Evolutionary conservation across 2,797 vertebrate species (phyloP).

Genomic region (Parotocinclus haroldoi): DNA sequence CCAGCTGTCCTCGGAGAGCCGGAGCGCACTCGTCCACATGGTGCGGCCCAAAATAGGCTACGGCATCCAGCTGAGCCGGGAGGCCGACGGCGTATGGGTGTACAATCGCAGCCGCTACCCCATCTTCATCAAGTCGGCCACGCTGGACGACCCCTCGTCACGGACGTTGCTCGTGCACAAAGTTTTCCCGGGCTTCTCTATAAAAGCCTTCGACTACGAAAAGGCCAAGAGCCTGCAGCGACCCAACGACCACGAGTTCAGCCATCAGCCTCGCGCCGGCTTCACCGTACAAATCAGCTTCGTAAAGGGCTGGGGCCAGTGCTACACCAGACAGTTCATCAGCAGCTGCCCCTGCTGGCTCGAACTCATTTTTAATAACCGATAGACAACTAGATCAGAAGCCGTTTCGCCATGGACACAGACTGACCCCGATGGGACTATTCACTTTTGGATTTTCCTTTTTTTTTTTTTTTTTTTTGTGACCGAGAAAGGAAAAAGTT

Average conservation of each 20-base stretch:
- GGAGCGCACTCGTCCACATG: constrained; percentile 94
- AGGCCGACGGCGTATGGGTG: constrained; percentile 95
- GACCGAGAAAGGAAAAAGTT: constrained; percentile 39
- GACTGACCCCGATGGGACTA: constrained; percentile 46
- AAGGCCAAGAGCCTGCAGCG: constrained; percentile 91
- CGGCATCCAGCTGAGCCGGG: constrained; percentile 93
- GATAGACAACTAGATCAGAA: constrained; percentile 82
- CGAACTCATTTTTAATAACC: constrained; percentile 96
- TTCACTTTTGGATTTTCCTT: constrained; percentile 11
- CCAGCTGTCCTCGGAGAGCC: constrained; percentile 95
- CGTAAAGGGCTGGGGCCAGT: constrained; percentile 98
- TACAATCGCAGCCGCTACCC: constrained; percentile 98
- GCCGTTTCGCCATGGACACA: constrained; percentile 45
- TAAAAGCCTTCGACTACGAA: constrained; percentile 98
- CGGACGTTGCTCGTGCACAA: constrained; percentile 95
- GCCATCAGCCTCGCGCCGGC: constrained; percentile 91
- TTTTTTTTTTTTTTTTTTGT: constrained; percentile 51
- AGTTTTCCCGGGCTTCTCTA: constrained; percentile 96
- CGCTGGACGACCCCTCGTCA: constrained; percentile 98
- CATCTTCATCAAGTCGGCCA: constrained; percentile 99
- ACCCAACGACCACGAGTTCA: constrained; percentile 98
- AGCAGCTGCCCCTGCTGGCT: constrained; percentile 98
- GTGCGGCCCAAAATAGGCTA: constrained; percentile 95
- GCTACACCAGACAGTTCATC: constrained; percentile 98
- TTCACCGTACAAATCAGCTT: constrained; percentile 99